phyloP scores from a whole-genome alignment of 2,113 vertebrate genomes.

The Oxygymnocypris stewartii region DNA sequence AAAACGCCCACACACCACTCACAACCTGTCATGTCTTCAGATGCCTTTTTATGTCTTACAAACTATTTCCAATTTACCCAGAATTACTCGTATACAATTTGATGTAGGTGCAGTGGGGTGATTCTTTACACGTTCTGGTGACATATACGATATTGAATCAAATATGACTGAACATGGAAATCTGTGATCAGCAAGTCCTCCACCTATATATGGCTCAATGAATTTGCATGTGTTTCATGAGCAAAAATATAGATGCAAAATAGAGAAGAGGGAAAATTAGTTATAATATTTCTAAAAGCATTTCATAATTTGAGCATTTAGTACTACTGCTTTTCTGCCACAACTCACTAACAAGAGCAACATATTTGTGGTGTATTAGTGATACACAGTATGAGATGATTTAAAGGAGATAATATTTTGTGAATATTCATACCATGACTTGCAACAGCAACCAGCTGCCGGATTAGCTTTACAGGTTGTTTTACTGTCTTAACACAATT shows the following conservation, averaged over 20 bases:
- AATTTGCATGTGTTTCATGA: background rate
- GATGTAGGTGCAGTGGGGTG: background rate
- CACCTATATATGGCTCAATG: background rate
- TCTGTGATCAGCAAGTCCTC: background rate
- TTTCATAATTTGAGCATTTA: background rate
- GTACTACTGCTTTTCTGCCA: background rate
- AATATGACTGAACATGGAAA: constrained; percentile 24
- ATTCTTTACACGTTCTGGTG: background rate
- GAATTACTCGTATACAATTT: constrained; percentile 6
- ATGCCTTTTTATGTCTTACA: constrained; percentile 13
- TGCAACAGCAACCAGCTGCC: background rate
- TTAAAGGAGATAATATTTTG: background rate
- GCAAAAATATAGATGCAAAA: background rate
- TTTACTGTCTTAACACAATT: background rate
- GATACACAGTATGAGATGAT: background rate
- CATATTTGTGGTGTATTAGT: background rate
- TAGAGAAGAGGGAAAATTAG: background rate
- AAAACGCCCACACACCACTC: constrained; percentile 4
- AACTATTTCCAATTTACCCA: constrained; percentile 6
- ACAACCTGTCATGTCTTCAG: background rate
- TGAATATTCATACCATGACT: background rate
- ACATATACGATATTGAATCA: background rate
- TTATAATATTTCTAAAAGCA: background rate
- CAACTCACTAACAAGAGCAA: background rate
- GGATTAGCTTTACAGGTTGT: background rate